These are phyloP conservation scores for Drosophila ficusphila DNA, from an alignment of 1,140 invertebrate species.

Conservation along the genomic window DNA sequence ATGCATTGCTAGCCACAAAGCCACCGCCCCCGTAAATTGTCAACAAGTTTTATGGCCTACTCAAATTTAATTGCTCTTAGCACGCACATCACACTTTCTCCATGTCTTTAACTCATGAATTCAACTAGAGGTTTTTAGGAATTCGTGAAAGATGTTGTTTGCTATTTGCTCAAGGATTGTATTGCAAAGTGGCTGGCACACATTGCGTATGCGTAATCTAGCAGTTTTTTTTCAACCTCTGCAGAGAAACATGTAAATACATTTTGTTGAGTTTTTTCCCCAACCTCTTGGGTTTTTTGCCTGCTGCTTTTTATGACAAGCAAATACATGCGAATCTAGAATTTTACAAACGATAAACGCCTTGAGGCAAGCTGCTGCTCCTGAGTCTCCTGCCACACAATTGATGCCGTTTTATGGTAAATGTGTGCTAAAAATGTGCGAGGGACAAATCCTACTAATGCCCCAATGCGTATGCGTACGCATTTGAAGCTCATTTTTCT, in stretches of 20 bases:
- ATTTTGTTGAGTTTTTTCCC: slow-evolving; percentile 52
- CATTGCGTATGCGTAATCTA: slow-evolving; percentile 77
- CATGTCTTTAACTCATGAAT: slow-evolving; percentile 20
- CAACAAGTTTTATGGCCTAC: slow-evolving; percentile 45
- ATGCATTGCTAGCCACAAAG: slow-evolving; percentile 20
- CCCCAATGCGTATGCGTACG: slow-evolving; percentile 68
- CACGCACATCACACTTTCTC: slow-evolving; percentile 4
- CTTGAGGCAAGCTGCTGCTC: slow-evolving; percentile 75
- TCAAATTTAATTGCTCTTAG: slow-evolving; percentile 19
- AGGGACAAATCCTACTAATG: slow-evolving; percentile 71
- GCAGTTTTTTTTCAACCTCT: slow-evolving; percentile 43
- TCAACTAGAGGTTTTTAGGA: not conserved
- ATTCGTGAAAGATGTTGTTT: slow-evolving; percentile 1
- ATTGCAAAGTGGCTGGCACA: slow-evolving; percentile 70
- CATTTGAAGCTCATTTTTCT: slow-evolving; percentile 72
- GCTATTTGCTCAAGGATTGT: slow-evolving; percentile 40
- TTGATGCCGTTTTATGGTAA: slow-evolving; percentile 69
- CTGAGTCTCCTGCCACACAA: slow-evolving; percentile 45
- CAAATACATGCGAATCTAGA: slow-evolving; percentile 81
- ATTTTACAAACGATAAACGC: slow-evolving; percentile 82
- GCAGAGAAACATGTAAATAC: slow-evolving; percentile 74
- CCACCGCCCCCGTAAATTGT: slow-evolving; percentile 26
- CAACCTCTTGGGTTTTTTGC: not conserved
- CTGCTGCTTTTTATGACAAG: slow-evolving; percentile 71
- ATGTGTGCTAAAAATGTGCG: slow-evolving; percentile 30